These are phyloP conservation scores for Tor tambroides DNA, from an alignment of 2,113 vertebrate species.

Conservation along the genomic window DNA sequence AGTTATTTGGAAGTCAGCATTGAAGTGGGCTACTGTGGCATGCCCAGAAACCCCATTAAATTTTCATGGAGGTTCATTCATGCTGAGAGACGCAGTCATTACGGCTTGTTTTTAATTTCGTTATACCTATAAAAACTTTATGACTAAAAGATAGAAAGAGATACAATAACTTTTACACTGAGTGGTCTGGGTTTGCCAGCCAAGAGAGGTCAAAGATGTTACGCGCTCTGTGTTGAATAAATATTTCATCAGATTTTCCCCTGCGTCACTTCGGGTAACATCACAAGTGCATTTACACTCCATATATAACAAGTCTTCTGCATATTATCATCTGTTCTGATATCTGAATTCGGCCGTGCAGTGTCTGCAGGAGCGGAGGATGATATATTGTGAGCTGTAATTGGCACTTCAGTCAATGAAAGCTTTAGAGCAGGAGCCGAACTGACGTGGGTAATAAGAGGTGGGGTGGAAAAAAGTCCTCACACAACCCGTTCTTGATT, in stretches of 20 bases:
- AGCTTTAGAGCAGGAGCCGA: constrained; percentile 40
- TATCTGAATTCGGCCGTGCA: constrained; percentile 33
- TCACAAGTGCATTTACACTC: constrained; percentile 15
- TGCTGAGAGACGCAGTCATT: constrained; percentile 16
- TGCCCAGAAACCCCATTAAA: constrained; percentile 7
- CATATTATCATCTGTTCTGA: constrained; percentile 40
- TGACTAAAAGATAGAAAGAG: constrained; percentile 13
- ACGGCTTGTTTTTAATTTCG: constrained; percentile 30
- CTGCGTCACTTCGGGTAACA: neutral
- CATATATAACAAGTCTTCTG: constrained; percentile 15
- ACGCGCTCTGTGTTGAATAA: neutral
- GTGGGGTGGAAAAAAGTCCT: constrained; percentile 42
- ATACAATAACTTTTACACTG: constrained; percentile 31
- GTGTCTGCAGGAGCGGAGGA: constrained; percentile 19
- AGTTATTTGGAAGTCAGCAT: constrained; percentile 1
- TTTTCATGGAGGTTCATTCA: constrained; percentile 28
- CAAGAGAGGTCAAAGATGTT: neutral
- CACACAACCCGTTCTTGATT: constrained; percentile 47
- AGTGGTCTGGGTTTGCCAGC: constrained; percentile 20
- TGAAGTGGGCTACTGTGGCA: neutral
- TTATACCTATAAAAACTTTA: constrained; percentile 41
- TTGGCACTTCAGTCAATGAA: constrained; percentile 57
- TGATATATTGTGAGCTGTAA: constrained; percentile 57
- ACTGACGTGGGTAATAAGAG: constrained; percentile 48
- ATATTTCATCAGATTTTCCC: constrained; percentile 39